phyloP scores from a whole-genome alignment of 2,888 invertebrate species.

The Cosmia pyralina region DNA sequence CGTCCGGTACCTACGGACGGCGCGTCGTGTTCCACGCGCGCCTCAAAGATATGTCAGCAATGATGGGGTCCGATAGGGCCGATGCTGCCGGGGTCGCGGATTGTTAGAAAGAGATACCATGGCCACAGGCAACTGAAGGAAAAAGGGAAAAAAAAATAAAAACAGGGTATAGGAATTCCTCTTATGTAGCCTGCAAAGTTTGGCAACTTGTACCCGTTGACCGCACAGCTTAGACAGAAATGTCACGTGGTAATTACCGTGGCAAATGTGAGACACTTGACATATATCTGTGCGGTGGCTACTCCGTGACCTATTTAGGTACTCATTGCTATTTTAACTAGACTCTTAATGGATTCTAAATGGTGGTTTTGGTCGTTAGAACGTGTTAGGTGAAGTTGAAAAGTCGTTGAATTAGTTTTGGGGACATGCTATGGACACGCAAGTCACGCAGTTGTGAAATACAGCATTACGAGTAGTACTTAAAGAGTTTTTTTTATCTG shows the following conservation, averaged over 20 bases:
- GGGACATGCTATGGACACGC: slow-evolving; percentile 17
- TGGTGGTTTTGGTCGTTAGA: slow-evolving; percentile 14
- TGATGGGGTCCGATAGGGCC: no score
- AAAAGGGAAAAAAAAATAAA: no score
- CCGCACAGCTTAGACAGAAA: slow-evolving; percentile 33
- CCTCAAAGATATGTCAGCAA: no score
- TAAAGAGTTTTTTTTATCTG: background rate
- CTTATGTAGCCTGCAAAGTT: slow-evolving; percentile 34
- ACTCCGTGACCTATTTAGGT: slow-evolving; percentile 22
- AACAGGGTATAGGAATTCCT: slow-evolving; percentile 27
- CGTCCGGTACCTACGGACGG: no score
- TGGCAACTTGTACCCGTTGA: slow-evolving; percentile 2
- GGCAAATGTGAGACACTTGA: slow-evolving; percentile 33
- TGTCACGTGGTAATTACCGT: slow-evolving; percentile 29
- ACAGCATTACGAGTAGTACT: background rate
- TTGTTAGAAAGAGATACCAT: no score
- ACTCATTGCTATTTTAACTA: slow-evolving; percentile 16
- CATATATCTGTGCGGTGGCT: slow-evolving; percentile 37
- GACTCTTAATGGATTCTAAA: slow-evolving; percentile 9
- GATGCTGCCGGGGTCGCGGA: no score
- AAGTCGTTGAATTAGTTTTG: background rate
- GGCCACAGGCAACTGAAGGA: no score
- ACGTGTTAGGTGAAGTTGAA: background rate
- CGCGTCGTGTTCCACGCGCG: no score
- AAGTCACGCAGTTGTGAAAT: slow-evolving; percentile 20